These are phyloP conservation scores for Drosophila ambigua DNA, from an alignment of 1,140 invertebrate genomes.

Conservation along the genomic window DNA sequence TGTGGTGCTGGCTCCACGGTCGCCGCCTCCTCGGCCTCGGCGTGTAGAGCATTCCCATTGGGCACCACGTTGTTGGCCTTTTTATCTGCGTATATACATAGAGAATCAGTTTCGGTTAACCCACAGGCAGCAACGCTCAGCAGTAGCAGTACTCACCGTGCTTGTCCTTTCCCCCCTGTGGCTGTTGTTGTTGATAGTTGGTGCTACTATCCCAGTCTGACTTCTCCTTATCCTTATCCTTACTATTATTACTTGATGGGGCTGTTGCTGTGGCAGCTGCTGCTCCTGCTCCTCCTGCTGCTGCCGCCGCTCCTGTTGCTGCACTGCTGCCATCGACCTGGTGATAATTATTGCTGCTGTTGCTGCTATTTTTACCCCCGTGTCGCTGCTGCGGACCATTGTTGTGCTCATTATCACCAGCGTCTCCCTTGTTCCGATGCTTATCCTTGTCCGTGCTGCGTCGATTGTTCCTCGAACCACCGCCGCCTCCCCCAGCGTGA, in stretches of 20 bases:
- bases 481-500: slow-evolving; percentile 55
- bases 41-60: slow-evolving; percentile 74
- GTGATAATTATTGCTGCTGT: slow-evolving; percentile 50
- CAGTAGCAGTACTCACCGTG: slow-evolving; percentile 48
- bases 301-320: slow-evolving; percentile 36
- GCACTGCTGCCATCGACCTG: slow-evolving; percentile 53
- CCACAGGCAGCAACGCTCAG: background rate
- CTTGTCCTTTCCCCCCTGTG: slow-evolving; percentile 66
- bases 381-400: slow-evolving; percentile 58
- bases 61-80: slow-evolving; percentile 58
- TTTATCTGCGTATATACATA: slow-evolving; percentile 50
- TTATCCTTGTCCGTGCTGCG: slow-evolving; percentile 83
- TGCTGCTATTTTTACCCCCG: slow-evolving; percentile 53
- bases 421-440: slow-evolving; percentile 66
- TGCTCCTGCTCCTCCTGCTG: background rate
- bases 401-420: slow-evolving; percentile 65
- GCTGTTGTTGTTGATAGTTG: slow-evolving; percentile 72
- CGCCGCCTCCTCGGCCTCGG: slow-evolving; percentile 63
- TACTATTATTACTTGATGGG: slow-evolving; percentile 48
- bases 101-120: too few relatives aligned
- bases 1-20: slow-evolving; percentile 52
- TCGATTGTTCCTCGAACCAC: slow-evolving; percentile 71
- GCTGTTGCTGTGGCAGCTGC: slow-evolving; percentile 40
- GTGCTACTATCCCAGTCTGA: slow-evolving; percentile 77
- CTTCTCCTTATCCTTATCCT: slow-evolving; percentile 73